A percentile compares a stretch with the other conserved stretches of the same genome.
Evolutionary conservation across 2,113 vertebrate genomes (phyloP).

Genomic region (Plecotus auritus): DNA sequence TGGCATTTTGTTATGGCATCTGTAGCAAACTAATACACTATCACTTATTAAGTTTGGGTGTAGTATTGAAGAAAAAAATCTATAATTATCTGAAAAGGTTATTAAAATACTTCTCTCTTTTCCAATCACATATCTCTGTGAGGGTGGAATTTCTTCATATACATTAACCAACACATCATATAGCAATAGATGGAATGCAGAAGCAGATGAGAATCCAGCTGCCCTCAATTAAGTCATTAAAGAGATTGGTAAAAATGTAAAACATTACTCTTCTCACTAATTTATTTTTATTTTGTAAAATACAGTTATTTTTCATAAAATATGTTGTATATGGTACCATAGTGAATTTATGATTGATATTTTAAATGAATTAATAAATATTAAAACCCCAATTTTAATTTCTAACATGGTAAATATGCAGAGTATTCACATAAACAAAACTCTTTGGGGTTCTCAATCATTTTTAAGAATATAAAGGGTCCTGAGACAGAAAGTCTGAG

Average conservation of each 20-base stretch:
- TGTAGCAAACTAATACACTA: background rate
- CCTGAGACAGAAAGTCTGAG: background rate
- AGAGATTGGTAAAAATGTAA: conserved; percentile 34
- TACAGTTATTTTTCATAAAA: conserved; percentile 24
- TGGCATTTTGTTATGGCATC: background rate
- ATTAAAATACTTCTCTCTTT: background rate
- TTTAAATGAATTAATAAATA: background rate
- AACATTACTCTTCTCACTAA: background rate
- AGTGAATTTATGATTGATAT: background rate
- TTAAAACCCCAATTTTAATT: conserved; percentile 8
- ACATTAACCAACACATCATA: background rate
- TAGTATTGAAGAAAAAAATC: background rate
- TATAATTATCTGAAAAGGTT: background rate
- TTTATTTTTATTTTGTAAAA: conserved; percentile 32
- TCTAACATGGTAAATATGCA: background rate
- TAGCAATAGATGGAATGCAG: background rate
- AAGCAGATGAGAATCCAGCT: background rate
- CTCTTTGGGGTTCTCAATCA: background rate
- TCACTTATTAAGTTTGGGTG: background rate
- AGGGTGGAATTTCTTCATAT: background rate
- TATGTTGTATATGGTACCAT: background rate
- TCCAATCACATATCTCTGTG: background rate
- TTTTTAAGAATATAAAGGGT: background rate
- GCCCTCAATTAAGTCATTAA: conserved; percentile 45
- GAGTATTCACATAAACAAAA: background rate